Conservation (phyloP, 2,113 vertebrate genomes). For the Myotis brandtii region DNA sequence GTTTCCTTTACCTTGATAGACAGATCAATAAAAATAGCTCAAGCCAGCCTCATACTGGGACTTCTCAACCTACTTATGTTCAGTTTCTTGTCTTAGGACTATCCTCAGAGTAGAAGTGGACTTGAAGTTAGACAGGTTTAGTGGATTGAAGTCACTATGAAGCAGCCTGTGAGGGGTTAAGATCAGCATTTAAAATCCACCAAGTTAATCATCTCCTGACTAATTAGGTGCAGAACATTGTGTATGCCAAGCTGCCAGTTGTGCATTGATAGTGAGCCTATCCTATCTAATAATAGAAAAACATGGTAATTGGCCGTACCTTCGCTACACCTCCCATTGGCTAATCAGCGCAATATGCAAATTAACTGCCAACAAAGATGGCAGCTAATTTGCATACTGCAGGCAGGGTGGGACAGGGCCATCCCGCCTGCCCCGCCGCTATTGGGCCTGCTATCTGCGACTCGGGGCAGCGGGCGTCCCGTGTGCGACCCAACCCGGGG, state of each 20-base stretch:
- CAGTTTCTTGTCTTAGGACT: constrained; percentile 34
- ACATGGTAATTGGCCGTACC: no score
- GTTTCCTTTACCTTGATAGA: background rate
- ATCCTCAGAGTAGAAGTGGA: background rate
- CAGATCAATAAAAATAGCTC: background rate
- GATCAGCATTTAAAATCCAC: constrained; percentile 15
- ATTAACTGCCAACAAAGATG: no score
- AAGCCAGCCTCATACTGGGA: background rate
- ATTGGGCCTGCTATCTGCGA: no score
- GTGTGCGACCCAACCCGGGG: no score
- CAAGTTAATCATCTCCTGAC: background rate
- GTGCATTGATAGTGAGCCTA: background rate
- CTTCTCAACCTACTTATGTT: constrained; percentile 15
- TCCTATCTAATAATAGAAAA: no score
- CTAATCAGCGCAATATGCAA: no score
- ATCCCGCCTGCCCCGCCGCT: no score
- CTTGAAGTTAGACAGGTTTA: constrained; percentile 16
- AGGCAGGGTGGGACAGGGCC: no score
- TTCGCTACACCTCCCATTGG: no score
- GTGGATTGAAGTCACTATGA: constrained; percentile 29
- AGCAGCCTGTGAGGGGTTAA: background rate
- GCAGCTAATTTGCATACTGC: no score
- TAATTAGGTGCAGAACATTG: background rate
- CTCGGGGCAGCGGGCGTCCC: no score
- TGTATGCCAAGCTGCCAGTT: background rate